Base-by-base conservation (phyloP, 2,113 vertebrate genomes). In the Sebastes fasciatus region DNA sequence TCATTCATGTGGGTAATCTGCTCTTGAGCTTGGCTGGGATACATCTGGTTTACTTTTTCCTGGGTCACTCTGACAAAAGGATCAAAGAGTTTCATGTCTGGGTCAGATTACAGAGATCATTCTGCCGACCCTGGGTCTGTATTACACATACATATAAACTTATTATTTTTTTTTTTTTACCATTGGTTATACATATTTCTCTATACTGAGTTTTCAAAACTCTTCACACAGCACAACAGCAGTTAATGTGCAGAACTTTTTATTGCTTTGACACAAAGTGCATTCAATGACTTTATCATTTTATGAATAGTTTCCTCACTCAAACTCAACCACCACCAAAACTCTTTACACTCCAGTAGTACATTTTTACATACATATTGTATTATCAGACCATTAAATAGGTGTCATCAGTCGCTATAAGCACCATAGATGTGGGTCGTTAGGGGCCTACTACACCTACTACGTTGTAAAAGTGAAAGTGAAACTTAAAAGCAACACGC, bases 31-130 rank as follows among this genome's bases (percentile, higher is more conserved):
- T 51, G 60, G 4, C 63, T 21, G 8, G 45, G 43, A 75, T 3
- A 79, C 75, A 79, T 51, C 58, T 77, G 46, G 21, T 77, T 74
- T 40, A 23, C 14, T 70, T 69, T 77, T 65, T 58, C 12, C 52
- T 62, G 21, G 21, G 4, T 34, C 34, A 34, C 34, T 34, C 34
- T 34, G 55, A 71, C 68, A 66, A 0, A 71, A 7, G 23, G 68
- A 64, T 34, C 34, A 34, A 34, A 34, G 34, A 34, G 34, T 34
- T 79, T 64, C 43, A 63, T 49, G 55, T 43, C 46, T 40, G 21
- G 4, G n/a, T 23, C 1, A 45, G 16, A 77, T 42, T 40, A 68
- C 26, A 23, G 26, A 61, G 43, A 60, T 60, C 21, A 49, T 43
- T 17, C 57, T 34, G 71, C 67, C 16, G 19, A n/a, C 1, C 13